phyloP scores from a whole-genome alignment of 2,797 vertebrate species.

The Pipistrellus pipistrellus region DNA sequence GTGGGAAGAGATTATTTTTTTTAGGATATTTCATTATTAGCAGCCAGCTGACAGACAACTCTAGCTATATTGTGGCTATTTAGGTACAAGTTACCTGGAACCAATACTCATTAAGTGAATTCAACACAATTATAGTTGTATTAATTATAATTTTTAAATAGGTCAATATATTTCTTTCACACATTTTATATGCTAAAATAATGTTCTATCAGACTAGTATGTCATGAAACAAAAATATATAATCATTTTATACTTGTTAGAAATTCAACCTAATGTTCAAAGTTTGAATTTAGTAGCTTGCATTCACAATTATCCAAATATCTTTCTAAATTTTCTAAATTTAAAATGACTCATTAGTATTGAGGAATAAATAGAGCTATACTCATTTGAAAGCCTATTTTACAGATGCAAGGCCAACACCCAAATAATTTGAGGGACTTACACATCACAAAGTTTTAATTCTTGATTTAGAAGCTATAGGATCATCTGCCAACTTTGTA shows the following conservation, averaged over 20 bases:
- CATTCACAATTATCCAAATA: conserved; percentile 48
- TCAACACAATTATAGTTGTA: neutral
- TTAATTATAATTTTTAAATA: neutral
- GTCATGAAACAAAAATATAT: conserved; percentile 8
- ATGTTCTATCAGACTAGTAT: conserved; percentile 16
- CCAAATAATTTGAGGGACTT: conserved; percentile 66
- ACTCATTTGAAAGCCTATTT: conserved; percentile 75
- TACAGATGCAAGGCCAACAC: conserved; percentile 66
- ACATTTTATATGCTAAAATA: conserved; percentile 6
- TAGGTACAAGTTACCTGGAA: neutral
- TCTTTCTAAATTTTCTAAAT: conserved; percentile 58
- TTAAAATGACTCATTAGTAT: conserved; percentile 45
- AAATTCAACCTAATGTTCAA: conserved; percentile 47
- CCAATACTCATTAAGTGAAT: neutral
- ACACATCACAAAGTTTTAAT: conserved; percentile 70
- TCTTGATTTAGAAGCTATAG: conserved; percentile 71
- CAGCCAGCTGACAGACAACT: neutral
- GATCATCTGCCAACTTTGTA: conserved; percentile 74
- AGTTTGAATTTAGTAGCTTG: conserved; percentile 34
- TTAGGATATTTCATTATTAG: neutral
- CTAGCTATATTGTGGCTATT: neutral
- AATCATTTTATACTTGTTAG: conserved; percentile 39
- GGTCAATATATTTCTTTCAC: neutral
- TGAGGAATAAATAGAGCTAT: conserved; percentile 57
- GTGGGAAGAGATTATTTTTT: neutral